Base-by-base conservation (phyloP, 2,888 invertebrate species). In the Vesta saturnalis region DNA sequence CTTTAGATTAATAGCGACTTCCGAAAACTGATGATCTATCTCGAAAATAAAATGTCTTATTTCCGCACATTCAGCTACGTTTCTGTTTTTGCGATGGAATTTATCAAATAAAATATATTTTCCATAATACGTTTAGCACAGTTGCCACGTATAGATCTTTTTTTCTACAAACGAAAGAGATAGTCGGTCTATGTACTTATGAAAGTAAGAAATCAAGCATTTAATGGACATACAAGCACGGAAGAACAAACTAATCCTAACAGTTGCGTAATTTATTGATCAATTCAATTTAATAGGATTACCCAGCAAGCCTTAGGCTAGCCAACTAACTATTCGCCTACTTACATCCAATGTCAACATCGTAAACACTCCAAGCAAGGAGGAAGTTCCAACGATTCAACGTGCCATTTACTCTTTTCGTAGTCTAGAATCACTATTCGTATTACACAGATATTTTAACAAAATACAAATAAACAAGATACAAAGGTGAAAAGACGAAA, bases 231-330 rank as follows among this genome's bases (percentile, higher is more conserved):
- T 61, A 55, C 57, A 61, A 67, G 56, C 64, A 64, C 64, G 64
- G 58, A 61, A 61, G 67, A 39, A 67, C 57, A 61, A 60, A 56
- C 66, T 60, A 60, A 66, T 60, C 67, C 56, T 46, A 47, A 61
- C 59, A 61, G 67, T 67, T 67, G 57, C 61, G 57, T 67, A 67
- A 61, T 67, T 67, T 67, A 67, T 61, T 55, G 61, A 61, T 67
- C 67, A 67, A 67, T 67, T 67, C 67, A 67, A 67, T 67, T 67
- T 67, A 67, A 67, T 67, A 49, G 57, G 57, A 67, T 67, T 67
- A 67, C 67, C 57, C 30, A 19, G 39, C 57, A 47, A 56, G 60
- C 60, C 61, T 47, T 23, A 14, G 57, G 66, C 66, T 60, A 49
- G 39, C 35, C 66, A 66, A 58, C n/a, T n/a, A n/a, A n/a, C 65